Conservation (phyloP, 2,113 vertebrate species). For the Reinhardtius hippoglossoides region DNA sequence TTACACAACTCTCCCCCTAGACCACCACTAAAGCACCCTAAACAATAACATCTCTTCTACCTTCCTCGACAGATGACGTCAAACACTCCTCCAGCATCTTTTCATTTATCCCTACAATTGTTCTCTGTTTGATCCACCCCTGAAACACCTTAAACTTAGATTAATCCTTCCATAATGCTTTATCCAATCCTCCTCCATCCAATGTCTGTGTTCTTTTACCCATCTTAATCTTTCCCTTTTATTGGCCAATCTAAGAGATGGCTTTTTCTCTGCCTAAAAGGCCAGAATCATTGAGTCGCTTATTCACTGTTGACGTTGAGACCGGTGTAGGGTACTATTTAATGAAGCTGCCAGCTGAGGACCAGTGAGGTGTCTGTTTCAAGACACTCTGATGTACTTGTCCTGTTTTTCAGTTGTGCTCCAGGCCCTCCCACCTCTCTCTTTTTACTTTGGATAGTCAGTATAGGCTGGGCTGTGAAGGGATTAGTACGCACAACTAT, state of each 20-base stretch:
- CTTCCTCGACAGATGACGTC: not conserved
- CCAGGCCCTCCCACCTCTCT: not conserved
- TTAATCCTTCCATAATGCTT: not conserved
- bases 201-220: not conserved
- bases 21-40: not conserved
- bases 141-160: not conserved
- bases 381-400: not conserved
- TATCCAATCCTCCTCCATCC: not conserved
- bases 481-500: not conserved
- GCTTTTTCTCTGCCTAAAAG: not conserved
- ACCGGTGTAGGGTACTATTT: not conserved
- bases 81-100: not conserved
- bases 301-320: not conserved
- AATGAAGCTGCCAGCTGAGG: conserved; percentile 8
- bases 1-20: no score
- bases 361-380: not conserved
- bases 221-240: not conserved
- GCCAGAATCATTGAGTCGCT: not conserved
- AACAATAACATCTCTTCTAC: not conserved
- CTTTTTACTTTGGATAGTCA: not conserved
- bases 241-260: conserved; percentile 5
- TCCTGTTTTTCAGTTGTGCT: not conserved
- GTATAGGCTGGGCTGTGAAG: not conserved
- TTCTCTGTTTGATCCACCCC: not conserved
- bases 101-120: not conserved